phyloP scores from a whole-genome alignment of 2,888 invertebrate species.

The Lithosia quadra region DNA sequence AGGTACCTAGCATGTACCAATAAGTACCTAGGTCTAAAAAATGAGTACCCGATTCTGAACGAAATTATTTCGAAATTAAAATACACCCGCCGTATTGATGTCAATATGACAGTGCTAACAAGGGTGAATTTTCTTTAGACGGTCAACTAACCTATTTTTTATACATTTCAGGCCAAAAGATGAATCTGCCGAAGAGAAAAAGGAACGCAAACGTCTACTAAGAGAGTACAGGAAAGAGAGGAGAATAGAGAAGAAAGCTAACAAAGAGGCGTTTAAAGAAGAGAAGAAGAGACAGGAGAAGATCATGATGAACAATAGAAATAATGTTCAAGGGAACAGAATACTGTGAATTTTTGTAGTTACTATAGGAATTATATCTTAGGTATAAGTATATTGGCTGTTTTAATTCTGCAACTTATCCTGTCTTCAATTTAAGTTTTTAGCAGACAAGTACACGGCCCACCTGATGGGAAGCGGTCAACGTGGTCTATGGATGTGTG shows the following conservation, averaged over 20 bases:
- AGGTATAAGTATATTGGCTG: constrained; percentile 29
- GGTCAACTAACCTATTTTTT: too few relatives aligned
- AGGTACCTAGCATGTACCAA: too few relatives aligned
- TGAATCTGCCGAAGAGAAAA: constrained; percentile 92
- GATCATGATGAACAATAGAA: constrained; percentile 91
- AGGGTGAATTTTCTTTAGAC: too few relatives aligned
- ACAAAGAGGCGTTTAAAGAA: constrained; percentile 93
- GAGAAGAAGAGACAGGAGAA: constrained; percentile 94
- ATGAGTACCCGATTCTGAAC: too few relatives aligned
- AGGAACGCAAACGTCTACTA: constrained; percentile 91
- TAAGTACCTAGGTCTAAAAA: too few relatives aligned
- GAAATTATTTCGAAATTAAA: too few relatives aligned
- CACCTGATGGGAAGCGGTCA: too few relatives aligned
- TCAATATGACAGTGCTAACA: too few relatives aligned
- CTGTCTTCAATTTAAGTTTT: too few relatives aligned
- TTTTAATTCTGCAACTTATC: constrained; percentile 26
- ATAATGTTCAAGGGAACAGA: constrained; percentile 91
- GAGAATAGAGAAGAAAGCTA: constrained; percentile 93
- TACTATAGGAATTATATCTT: constrained; percentile 36
- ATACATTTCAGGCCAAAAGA: constrained; percentile 88
- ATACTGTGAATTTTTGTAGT: constrained; percentile 78
- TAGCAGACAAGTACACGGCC: too few relatives aligned
- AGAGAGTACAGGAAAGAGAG: constrained; percentile 93
- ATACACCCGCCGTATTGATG: too few relatives aligned
- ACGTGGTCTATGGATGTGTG: too few relatives aligned